phyloP scores from a whole-genome alignment of 2,797 vertebrate species.

The Sebastes glaucus region DNA sequence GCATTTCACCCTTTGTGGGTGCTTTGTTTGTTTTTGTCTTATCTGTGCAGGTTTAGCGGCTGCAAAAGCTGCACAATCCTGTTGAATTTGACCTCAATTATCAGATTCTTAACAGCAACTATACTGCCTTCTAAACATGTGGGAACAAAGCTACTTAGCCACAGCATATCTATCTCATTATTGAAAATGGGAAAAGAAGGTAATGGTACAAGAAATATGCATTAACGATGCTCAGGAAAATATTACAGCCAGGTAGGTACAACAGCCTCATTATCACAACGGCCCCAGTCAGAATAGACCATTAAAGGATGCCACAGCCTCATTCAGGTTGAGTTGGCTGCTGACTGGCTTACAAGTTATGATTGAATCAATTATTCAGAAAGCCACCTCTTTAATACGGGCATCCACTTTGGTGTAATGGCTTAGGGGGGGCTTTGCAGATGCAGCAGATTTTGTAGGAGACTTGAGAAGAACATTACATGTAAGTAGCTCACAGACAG shows the following conservation, averaged over 20 bases:
- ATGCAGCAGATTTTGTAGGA: conserved; percentile 54
- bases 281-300: conserved; percentile 14
- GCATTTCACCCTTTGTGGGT: neutral
- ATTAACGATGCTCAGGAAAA: neutral
- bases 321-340: conserved; percentile 35
- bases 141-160: neutral
- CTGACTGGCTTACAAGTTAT: conserved; percentile 54
- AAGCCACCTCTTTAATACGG: conserved; percentile 49
- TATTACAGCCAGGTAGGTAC: conserved; percentile 15
- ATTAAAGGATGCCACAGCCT: conserved; percentile 42
- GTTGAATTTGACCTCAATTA: neutral
- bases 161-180: neutral
- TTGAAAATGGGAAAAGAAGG: neutral
- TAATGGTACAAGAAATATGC: neutral
- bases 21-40: neutral
- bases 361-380: conserved; percentile 66
- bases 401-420: conserved; percentile 43
- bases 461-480: conserved; percentile 24
- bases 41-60: neutral
- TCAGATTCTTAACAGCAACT: neutral
- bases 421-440: conserved; percentile 36
- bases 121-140: neutral
- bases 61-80: neutral
- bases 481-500: conserved; percentile 12
- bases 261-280: conserved; percentile 36